Conservation (phyloP, 2,113 vertebrate genomes). For the Leucosticte australis region DNA sequence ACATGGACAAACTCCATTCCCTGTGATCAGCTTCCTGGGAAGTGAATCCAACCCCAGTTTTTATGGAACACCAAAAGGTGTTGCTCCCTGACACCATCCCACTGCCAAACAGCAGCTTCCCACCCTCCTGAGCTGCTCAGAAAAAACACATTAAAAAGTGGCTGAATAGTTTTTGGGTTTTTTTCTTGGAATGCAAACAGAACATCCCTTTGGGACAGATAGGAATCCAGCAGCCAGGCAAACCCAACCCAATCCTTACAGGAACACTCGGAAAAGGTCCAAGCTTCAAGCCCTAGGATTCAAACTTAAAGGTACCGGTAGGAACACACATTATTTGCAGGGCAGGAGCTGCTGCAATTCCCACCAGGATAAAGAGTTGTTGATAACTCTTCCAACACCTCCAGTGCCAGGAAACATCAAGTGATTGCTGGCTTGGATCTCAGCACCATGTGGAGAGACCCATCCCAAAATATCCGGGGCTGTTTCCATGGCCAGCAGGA, state of each 20-base stretch:
- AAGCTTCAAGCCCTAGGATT: neutral
- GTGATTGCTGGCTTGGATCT: neutral
- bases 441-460: neutral
- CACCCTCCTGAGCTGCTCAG: neutral
- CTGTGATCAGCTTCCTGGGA: neutral
- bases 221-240: neutral
- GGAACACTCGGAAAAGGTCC: neutral
- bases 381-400: neutral
- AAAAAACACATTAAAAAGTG: neutral
- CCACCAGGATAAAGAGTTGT: neutral
- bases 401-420: neutral
- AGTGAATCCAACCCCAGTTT: neutral
- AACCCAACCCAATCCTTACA: neutral
- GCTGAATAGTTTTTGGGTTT: neutral
- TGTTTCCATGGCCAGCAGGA: neutral
- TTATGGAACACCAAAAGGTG: neutral
- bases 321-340: neutral
- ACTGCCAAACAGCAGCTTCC: neutral
- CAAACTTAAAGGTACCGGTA: neutral
- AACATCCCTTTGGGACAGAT: neutral
- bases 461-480: neutral
- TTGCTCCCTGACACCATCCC: neutral
- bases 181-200: neutral
- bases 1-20: neutral
- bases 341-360: neutral